Percentiles rank a stretch among this genome's conserved stretches.
Conservation (phyloP, 2,797 vertebrate genomes). For the Arremon aurantiirostris region DNA sequence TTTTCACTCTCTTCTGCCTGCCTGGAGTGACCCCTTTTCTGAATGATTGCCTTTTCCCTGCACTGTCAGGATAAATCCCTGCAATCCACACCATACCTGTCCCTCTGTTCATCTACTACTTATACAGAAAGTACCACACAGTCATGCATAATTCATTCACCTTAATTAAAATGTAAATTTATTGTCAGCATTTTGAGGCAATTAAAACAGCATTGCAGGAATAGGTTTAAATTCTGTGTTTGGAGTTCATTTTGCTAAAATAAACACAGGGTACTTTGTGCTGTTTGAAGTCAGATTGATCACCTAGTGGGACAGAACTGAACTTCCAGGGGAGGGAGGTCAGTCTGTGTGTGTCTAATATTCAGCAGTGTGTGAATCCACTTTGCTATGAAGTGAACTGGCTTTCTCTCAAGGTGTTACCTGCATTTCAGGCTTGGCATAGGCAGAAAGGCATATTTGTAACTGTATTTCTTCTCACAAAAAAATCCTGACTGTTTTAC, state of each 20-base stretch:
- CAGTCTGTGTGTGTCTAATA: not conserved
- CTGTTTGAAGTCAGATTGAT: not conserved
- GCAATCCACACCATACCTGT: not conserved
- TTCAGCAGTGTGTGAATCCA: not conserved
- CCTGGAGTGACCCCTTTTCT: not conserved
- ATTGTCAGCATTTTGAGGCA: conserved; percentile 5
- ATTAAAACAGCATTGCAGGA: conserved; percentile 27
- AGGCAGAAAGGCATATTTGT: not conserved
- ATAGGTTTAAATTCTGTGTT: not conserved
- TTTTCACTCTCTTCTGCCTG: not conserved
- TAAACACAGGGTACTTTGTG: not conserved
- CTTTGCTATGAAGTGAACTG: not conserved
- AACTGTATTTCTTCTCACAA: not conserved
- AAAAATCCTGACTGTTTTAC: not conserved
- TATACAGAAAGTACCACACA: not conserved
- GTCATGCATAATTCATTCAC: conserved; percentile 49
- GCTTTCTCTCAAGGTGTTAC: not conserved
- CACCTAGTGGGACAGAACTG: not conserved
- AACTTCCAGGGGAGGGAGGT: not conserved
- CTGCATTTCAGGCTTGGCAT: not conserved
- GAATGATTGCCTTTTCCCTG: not conserved
- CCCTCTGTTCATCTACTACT: not conserved
- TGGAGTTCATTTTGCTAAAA: not conserved
- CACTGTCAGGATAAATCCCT: not conserved
- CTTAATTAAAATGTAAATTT: conserved; percentile 65